Base-by-base conservation (phyloP, 92 coral and sea anemone genomes). In the Zoanthus gigantus region DNA sequence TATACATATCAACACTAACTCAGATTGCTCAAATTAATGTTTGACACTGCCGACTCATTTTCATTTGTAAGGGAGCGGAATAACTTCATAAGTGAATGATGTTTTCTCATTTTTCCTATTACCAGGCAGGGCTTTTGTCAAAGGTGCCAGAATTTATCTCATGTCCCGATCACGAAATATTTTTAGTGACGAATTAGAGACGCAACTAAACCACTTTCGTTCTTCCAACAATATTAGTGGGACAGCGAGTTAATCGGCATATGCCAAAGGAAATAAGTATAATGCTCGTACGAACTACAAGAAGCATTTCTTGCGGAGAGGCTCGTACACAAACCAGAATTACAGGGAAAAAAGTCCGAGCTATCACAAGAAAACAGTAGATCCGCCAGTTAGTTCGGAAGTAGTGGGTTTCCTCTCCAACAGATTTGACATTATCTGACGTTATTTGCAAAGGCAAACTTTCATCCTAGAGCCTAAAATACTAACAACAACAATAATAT, bases 181-280 rank as follows among this genome's bases (percentile, higher is more conserved):
- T 58, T 92, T 92, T 42, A 85, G 92, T 4, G 91, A 83, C 78
- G 85, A 81, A 54, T 80, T 91, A 34, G 92, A 86, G 79, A 87
- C 90, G 10, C 88, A 92, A 37, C 89, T 90, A 3, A 90, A 77
- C 68, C 91, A 87, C 78, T 71, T 87, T 5, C 42, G 73, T 16
- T 87, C 83, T 8, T 80, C 23, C 90, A 61, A 61, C 12, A 61
- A 61, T 11, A 17, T 61, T 5, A 61, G 68, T 17, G 68, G 6
- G 23, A 18, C 2, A 18, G 23, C 68, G 16, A 61, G 68, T 61
- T 5, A 14, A 11, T 61, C 68, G 16, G 68, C 16, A 61, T 11
- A 61, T 61, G 4, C 68, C 68, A 61, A 61, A 61, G 23, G 68
- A 61, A 61, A 12, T 2, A 61, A 61, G 68, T 61, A 0, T 61